Base-by-base conservation (phyloP, 1,140 invertebrate species). In the Eciton burchellii region DNA sequence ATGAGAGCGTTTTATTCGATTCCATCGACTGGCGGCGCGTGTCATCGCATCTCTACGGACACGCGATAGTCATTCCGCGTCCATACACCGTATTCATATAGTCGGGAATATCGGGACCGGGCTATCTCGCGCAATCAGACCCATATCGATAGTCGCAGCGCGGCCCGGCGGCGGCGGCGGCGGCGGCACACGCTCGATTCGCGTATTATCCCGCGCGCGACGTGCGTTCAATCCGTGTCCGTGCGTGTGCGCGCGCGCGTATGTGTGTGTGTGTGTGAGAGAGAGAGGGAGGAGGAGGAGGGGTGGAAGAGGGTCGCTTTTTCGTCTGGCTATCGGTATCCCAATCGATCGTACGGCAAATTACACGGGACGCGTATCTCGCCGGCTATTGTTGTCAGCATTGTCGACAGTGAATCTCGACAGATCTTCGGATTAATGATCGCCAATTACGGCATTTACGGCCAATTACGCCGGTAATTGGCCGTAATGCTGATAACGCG, bases 351-450 rank as follows among this genome's bases (percentile, higher is more conserved):
- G 74, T 45, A 65, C 72, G 49, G 63, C 63, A 79, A 79, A 79
- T 79, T 79, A 70, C 63, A 79, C 49, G 63, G 35, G 52, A 56
- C 74, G 65, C 52, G 63, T 70, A 79, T 79, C 74, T 79, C 49
- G 24, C 63, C 21, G 41, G 43, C 63, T 70, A 70, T 70, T 79
- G 63, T 79, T 79, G 74, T 79, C 72, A 74, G 57, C n/a, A 74
- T 74, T 62, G 72, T 74, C 74, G n/a, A n/a, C n/a, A 66, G 74
- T 79, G 62, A 79, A 70, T 79, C 74, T 79, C 74, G 63, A 79
- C 74, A 79, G 63, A 79, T 79, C 63, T 79, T 79, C 49, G 62
- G 65, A 79, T 79, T 79, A 79, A 79, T 70, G 74, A 79, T 79
- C 49, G 63, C 21, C 74, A 79, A 79, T 79, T 79, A 79, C 24